phyloP scores from a whole-genome alignment of 1,140 invertebrate genomes.

The Conopomorpha cramerella region DNA sequence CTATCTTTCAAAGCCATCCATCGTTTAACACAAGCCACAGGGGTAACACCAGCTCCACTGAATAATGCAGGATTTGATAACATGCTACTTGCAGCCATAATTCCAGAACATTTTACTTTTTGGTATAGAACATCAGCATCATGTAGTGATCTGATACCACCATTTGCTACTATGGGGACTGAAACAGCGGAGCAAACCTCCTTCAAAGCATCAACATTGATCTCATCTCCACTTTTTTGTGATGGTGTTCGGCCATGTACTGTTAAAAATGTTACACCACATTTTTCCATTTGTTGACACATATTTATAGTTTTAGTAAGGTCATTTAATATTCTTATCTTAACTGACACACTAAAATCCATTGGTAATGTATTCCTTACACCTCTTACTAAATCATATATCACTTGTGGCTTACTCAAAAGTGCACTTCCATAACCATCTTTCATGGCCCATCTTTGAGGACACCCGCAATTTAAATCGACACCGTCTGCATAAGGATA shows the following conservation, averaged over 20 bases:
- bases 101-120: constrained; percentile 75
- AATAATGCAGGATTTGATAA: constrained; percentile 91
- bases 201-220: constrained; percentile 75
- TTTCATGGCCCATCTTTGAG: constrained; percentile 92
- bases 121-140: constrained; percentile 71
- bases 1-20: constrained; percentile 79
- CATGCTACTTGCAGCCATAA: constrained; percentile 89
- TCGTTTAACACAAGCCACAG: constrained; percentile 77
- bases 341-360: constrained; percentile 88
- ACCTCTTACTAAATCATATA: constrained; percentile 80
- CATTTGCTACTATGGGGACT: constrained; percentile 91
- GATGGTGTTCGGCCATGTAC: constrained; percentile 88
- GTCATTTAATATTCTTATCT: constrained; percentile 78
- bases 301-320: constrained; percentile 53
- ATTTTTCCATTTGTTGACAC: constrained; percentile 79
- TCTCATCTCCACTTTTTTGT: constrained; percentile 78
- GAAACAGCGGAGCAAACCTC: constrained; percentile 72
- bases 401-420: constrained; percentile 80
- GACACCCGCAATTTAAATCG: constrained; percentile 97
- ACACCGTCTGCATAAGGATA: constrained; percentile 87
- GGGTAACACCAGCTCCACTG: constrained; percentile 69
- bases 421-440: constrained; percentile 89
- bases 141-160: constrained; percentile 76
- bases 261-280: constrained; percentile 86
- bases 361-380: constrained; percentile 73